phyloP scores from a whole-genome alignment of 2,113 vertebrate genomes.

The Phyllostomus hastatus region DNA sequence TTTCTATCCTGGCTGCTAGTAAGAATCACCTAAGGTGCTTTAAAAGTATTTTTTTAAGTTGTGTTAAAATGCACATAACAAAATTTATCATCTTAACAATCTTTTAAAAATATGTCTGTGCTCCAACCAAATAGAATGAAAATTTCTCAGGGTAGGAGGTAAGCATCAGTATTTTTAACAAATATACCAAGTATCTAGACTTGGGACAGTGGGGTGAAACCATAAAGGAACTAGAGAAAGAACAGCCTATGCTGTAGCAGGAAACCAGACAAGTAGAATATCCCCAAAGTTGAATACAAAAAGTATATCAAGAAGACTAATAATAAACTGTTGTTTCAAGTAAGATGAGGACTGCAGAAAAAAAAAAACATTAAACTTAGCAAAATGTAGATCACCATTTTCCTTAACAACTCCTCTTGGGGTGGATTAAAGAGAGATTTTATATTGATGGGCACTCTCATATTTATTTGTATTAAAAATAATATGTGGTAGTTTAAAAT shows the following conservation, averaged over 20 bases:
- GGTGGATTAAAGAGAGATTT: constrained; percentile 5
- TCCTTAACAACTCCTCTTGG: background rate
- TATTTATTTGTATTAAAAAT: constrained; percentile 21
- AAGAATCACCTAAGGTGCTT: background rate
- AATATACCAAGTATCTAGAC: background rate
- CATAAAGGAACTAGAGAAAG: background rate
- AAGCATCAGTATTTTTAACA: constrained; percentile 1
- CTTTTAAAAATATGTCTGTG: background rate
- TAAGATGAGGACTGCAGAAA: background rate
- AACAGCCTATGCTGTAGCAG: background rate
- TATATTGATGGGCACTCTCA: background rate
- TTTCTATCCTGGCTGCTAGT: background rate
- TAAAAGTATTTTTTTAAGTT: background rate
- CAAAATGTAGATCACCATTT: background rate
- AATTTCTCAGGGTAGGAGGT: background rate
- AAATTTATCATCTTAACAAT: background rate
- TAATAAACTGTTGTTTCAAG: background rate
- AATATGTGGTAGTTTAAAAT: background rate
- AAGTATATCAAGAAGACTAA: background rate
- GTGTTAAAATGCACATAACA: background rate
- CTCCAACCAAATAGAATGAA: background rate
- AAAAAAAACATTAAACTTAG: background rate
- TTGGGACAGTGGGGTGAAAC: background rate
- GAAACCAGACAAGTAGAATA: background rate
- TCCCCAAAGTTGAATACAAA: background rate